Evolutionary conservation across 35 echinoderm and acorn worm genomes (phyloP), one percentile per base, ranked within the genome.

Genomic region (Holothuria glaberrima): DNA sequence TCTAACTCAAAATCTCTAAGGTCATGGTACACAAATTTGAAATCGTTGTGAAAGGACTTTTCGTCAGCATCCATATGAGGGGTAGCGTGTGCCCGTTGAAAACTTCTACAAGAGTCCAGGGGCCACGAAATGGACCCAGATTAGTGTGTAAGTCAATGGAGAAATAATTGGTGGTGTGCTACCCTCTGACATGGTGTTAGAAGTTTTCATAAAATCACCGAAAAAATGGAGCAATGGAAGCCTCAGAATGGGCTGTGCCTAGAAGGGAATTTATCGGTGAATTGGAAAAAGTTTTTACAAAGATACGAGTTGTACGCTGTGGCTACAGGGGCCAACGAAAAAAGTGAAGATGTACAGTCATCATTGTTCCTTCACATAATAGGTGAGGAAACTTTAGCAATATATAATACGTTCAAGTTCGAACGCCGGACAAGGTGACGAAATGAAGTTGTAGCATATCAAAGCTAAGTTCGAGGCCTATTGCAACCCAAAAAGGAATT

Each of bases 371-470:
- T 94, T 6, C 88, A 87, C 29, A 29, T 94, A 4, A 90, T 94
- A 41, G 92, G 92, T 28, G 92, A 90, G n/a, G 88, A 90, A 3
- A 88, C 78, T 0, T 76, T 94, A 22, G 92, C 91, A 63, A 80
- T 94, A 30, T 94, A 86, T 54, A 91, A 91, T 24, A 90, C 86
- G 21, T 93, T 89, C 59, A 68, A 60, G 31, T 93, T 88, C 41
- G 87, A 63, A 33, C 21, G 27, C n/a, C n/a, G n/a, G n/a, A 6
- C 12, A 59, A 32, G 59, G 32, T 26, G 82, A 66, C 27, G 56
- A 83, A 28, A 24, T 4, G 25, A 83, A 83, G 33, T 46, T 54
- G 56, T 1, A 29, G 16, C 29, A 7, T 36, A 63, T 86, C 60
- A 86, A 86, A 10, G 26, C 57, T 3, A 79, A 79, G 46, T 48